A percentile compares a stretch with the other conserved stretches of the same genome.
Evolutionary conservation across 1,140 invertebrate species (phyloP).

Genomic region (Micrasema minimum): DNA sequence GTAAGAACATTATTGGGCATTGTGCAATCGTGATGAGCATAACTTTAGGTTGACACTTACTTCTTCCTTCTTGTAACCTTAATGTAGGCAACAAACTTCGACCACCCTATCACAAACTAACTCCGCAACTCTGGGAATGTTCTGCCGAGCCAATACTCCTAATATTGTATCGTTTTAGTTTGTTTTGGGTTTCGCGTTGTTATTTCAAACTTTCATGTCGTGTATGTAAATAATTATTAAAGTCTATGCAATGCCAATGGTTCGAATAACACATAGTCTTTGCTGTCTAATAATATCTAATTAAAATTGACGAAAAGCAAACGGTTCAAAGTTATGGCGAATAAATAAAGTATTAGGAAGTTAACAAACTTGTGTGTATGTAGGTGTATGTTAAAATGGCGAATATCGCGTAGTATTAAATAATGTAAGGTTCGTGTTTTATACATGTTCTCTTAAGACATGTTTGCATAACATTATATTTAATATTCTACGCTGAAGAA

Average conservation of each 20-base stretch:
- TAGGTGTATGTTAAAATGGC: too few species aligned
- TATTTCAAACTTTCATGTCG: background rate
- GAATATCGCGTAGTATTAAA: too few species aligned
- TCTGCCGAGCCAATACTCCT: conserved; percentile 2
- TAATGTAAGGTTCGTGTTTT: too few species aligned
- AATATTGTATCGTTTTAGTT: conserved; percentile 11
- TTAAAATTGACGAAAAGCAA: too few species aligned
- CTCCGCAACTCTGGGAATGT: conserved; percentile 18
- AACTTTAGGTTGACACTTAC: conserved; percentile 39
- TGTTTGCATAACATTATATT: background rate
- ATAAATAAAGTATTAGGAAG: too few species aligned
- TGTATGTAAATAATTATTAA: too few species aligned
- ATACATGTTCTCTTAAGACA: too few species aligned
- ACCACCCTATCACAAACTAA: conserved; percentile 40
- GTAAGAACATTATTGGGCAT: background rate
- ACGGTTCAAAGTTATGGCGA: too few species aligned
- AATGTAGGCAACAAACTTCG: conserved; percentile 35
- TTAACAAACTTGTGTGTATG: too few species aligned
- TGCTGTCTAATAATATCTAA: too few species aligned
- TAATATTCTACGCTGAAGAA: conserved; percentile 19
- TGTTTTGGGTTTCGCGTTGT: background rate
- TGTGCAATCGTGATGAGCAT: conserved; percentile 41
- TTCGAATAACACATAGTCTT: too few species aligned
- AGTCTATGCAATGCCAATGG: too few species aligned
- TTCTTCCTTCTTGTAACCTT: conserved; percentile 15